These are phyloP conservation scores for Drosophila anomelani DNA, from an alignment of 2,888 invertebrate genomes.

Conservation along the genomic window DNA sequence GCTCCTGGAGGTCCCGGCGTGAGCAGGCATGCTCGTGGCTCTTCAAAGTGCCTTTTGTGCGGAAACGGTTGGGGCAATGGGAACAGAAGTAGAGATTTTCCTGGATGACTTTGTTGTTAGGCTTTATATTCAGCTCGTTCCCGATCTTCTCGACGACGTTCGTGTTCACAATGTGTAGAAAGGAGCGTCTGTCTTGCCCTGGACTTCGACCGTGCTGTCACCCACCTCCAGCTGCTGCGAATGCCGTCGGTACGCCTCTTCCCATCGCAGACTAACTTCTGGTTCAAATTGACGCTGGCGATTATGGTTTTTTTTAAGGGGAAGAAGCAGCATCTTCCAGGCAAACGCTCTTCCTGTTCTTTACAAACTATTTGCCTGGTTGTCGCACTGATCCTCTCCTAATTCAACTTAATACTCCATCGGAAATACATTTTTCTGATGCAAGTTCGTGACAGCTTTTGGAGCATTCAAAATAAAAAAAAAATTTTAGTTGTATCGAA, in stretches of 20 bases:
- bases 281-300: conserved; percentile 63
- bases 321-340: not conserved
- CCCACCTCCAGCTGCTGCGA: conserved; percentile 76
- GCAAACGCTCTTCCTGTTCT: not conserved
- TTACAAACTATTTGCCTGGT: not conserved
- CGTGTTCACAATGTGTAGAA: conserved; percentile 69
- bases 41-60: conserved; percentile 83
- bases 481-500: no score
- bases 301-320: conserved; percentile 47
- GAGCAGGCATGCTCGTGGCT: conserved; percentile 83
- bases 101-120: not conserved
- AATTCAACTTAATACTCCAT: not conserved
- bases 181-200: conserved; percentile 79
- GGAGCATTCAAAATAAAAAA: no score
- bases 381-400: not conserved
- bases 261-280: conserved; percentile 82
- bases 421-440: not conserved
- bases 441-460: no score
- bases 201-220: conserved; percentile 74
- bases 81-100: conserved; percentile 78
- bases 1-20: conserved; percentile 78
- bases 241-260: conserved; percentile 74
- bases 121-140: not conserved
- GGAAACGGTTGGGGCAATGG: conserved; percentile 83
- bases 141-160: no score